Evolutionary conservation across 2,888 invertebrate species (phyloP), one percentile per base, ranked within the genome.

Genomic region (Salpingus planirostris): DNA sequence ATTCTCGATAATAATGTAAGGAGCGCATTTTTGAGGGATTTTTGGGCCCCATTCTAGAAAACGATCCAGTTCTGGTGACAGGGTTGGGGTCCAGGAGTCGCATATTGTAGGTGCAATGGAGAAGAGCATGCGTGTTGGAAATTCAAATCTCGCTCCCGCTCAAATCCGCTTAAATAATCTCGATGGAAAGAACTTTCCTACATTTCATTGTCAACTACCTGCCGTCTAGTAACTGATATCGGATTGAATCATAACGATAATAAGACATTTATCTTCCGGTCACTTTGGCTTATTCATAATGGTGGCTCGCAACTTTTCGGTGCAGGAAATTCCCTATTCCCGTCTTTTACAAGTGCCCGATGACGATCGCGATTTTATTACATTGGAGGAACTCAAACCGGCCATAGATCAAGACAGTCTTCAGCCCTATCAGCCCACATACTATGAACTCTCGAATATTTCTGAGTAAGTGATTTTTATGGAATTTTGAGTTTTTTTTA

Each of bases 301-400:
- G 64, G 63, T 64, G 28, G 62, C 64, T 24, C 53, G 64, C 38
- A 63, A 63, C 50, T 63, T 65, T 47, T 52, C 62, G 27, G 54
- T 60, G 32, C 52, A 53, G 33, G 64, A 66, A 44, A 46, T 64
- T 30, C 55, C 66, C 22, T 66, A 63, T 45, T 59, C 65, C 32
- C 55, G 61, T 15, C 50, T 66, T 13, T 47, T 65, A 13, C 64
- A 66, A 47, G 55, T 63, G 35, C 62, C 65, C 2, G 62, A 61
- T 25, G 62, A 63, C 30, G 60, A 57, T 13, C 45, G 53, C 15
- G 61, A 64, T 27, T 66, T 60, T 47, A 55, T 66, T 33, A 62
- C 64, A 13, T 45, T 66, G 18, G 64, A 66, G 39, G 66, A 66
- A 44, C 44, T 65, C 10, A 66, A 65, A 40, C 61, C 66, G 6